These are phyloP conservation scores for Benitochromis conjunctus DNA, from an alignment of 2,113 vertebrate genomes.

Conservation along the genomic window DNA sequence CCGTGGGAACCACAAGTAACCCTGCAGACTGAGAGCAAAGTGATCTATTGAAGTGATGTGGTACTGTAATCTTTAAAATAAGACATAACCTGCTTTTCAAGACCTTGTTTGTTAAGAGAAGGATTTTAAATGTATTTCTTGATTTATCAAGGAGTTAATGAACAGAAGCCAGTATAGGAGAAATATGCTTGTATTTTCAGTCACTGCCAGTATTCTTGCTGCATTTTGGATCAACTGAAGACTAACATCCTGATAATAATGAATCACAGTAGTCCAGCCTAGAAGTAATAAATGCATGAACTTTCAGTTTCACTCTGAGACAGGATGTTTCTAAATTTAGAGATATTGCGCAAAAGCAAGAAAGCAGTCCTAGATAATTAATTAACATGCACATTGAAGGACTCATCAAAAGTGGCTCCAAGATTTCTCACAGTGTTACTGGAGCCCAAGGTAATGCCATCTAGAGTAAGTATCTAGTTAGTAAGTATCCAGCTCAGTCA, in stretches of 20 bases:
- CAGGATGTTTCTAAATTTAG: background rate
- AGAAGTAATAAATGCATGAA: background rate
- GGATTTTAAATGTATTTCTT: background rate
- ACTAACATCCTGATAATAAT: background rate
- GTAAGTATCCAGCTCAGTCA: too few species aligned
- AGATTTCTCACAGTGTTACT: background rate
- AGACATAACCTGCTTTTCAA: background rate
- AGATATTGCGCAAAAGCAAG: background rate
- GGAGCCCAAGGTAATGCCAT: background rate
- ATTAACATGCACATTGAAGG: background rate
- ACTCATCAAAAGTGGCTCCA: background rate
- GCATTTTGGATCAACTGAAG: background rate
- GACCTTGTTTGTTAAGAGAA: background rate
- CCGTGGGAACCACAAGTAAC: background rate
- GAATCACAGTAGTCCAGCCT: background rate
- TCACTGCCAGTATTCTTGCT: background rate
- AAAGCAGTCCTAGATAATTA: background rate
- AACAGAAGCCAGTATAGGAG: background rate
- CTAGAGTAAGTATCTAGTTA: background rate
- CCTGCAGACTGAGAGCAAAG: background rate
- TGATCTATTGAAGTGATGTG: background rate
- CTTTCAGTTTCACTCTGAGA: background rate
- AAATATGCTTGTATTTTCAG: background rate
- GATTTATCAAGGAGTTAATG: background rate
- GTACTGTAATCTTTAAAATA: background rate